Evolutionary conservation across 2,888 invertebrate species (phyloP).

Genomic region (Sericinus montela): DNA sequence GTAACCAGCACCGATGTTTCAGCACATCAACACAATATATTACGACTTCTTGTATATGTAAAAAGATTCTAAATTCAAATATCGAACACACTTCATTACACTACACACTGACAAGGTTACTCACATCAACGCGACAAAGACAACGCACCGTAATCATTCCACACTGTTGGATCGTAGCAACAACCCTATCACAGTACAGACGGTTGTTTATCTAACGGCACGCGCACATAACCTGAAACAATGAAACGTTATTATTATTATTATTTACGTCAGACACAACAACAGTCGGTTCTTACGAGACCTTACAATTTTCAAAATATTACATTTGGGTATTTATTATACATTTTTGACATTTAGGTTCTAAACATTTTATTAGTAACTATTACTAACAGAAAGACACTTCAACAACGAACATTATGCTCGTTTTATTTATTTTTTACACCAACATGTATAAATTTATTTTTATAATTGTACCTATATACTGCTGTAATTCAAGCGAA

Average conservation of each 20-base stretch:
- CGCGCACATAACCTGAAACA: constrained; percentile 73
- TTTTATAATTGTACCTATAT: too few species aligned
- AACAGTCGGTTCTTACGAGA: too few species aligned
- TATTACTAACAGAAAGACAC: too few species aligned
- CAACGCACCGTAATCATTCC: constrained; percentile 74
- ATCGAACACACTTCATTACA: constrained; percentile 4
- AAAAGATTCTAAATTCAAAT: constrained; percentile 4
- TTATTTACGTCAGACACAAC: too few species aligned
- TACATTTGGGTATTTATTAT: too few species aligned
- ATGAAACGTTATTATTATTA: constrained; percentile 31
- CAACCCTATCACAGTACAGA: constrained; percentile 54
- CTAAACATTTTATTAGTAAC: too few species aligned
- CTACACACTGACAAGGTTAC: constrained; percentile 29
- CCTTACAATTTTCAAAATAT: too few species aligned
- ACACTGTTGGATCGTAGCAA: constrained; percentile 56
- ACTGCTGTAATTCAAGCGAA: too few species aligned
- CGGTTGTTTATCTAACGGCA: constrained; percentile 62
- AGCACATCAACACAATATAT: not conserved
- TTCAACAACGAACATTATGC: too few species aligned
- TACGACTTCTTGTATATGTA: not conserved
- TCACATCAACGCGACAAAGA: constrained; percentile 65
- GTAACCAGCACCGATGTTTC: not conserved
- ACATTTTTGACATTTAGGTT: too few species aligned
- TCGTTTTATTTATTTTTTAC: too few species aligned
- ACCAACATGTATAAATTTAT: too few species aligned